Conservation (phyloP, 2,888 invertebrate species). For the Acleris laterana region DNA sequence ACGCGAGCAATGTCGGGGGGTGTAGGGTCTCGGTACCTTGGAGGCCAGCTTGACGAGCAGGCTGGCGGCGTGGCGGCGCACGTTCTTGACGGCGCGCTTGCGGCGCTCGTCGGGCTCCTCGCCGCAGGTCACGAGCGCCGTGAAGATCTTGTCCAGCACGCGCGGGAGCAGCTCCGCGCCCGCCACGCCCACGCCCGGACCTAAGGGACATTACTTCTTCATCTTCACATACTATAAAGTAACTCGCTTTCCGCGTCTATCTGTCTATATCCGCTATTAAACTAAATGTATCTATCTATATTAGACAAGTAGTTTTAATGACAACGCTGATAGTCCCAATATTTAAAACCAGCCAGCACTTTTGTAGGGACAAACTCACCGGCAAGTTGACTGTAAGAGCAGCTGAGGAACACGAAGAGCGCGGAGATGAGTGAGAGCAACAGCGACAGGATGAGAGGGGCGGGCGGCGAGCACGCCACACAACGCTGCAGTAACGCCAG, state of each 20-base stretch:
- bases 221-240: neutral
- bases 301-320: no score
- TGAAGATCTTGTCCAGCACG: constrained; percentile 95
- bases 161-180: constrained; percentile 87
- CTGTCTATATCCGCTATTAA: no score
- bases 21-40: constrained; percentile 70
- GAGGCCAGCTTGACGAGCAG: constrained; percentile 95
- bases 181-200: constrained; percentile 70
- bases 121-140: constrained; percentile 90
- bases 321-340: no score
- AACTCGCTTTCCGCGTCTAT: neutral
- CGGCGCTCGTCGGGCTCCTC: constrained; percentile 86
- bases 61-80: constrained; percentile 94
- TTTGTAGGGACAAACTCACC: constrained; percentile 50
- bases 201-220: constrained; percentile 44
- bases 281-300: no score
- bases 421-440: constrained; percentile 96
- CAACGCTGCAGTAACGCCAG: constrained; percentile 91
- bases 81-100: constrained; percentile 91
- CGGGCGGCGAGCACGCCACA: constrained; percentile 89
- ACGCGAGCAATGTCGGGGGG: no score
- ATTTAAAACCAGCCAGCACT: no score
- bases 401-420: constrained; percentile 94
- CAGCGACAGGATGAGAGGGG: constrained; percentile 92
- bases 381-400: constrained; percentile 92